Evolutionary conservation across 2,888 invertebrate genomes (phyloP).

Genomic region (Tachina grossa): DNA sequence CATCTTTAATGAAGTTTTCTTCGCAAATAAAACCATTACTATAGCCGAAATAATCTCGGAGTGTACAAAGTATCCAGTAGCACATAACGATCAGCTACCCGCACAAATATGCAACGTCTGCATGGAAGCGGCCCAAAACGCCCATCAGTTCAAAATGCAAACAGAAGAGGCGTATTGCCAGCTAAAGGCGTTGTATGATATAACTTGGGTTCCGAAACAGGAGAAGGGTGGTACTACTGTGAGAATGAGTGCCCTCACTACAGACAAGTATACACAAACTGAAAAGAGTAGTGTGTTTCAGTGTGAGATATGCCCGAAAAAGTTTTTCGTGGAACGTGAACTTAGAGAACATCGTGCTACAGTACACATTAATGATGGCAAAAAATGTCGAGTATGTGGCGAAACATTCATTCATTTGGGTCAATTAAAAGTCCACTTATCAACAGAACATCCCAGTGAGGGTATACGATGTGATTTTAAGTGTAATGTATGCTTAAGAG

Average conservation of each 20-base stretch:
- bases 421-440: slow-evolving; percentile 83
- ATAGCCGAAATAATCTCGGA: slow-evolving; percentile 79
- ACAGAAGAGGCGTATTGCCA: slow-evolving; percentile 80
- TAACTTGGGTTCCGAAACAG: slow-evolving; percentile 68
- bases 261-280: slow-evolving; percentile 78
- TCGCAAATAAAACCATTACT: slow-evolving; percentile 75
- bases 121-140: slow-evolving; percentile 77
- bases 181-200: slow-evolving; percentile 76
- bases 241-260: slow-evolving; percentile 37
- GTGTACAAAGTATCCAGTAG: slow-evolving; percentile 81
- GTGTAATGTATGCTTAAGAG: slow-evolving; percentile 83
- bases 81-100: slow-evolving; percentile 82
- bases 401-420: slow-evolving; percentile 82
- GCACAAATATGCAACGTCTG: slow-evolving; percentile 80
- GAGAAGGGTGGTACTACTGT: slow-evolving; percentile 35
- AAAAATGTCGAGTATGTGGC: slow-evolving; percentile 82
- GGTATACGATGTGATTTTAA: slow-evolving; percentile 72
- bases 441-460: slow-evolving; percentile 62
- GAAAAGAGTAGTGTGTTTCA: slow-evolving; percentile 77
- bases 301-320: slow-evolving; percentile 80
- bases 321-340: slow-evolving; percentile 76
- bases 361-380: slow-evolving; percentile 73
- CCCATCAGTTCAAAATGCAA: slow-evolving; percentile 80
- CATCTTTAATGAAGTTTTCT: slow-evolving; percentile 77
- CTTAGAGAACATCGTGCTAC: slow-evolving; percentile 77